A percentile compares a stretch with the other conserved stretches of the same genome.
phyloP scores from a whole-genome alignment of 2,888 invertebrate genomes.

The Odontomyia ornata region DNA sequence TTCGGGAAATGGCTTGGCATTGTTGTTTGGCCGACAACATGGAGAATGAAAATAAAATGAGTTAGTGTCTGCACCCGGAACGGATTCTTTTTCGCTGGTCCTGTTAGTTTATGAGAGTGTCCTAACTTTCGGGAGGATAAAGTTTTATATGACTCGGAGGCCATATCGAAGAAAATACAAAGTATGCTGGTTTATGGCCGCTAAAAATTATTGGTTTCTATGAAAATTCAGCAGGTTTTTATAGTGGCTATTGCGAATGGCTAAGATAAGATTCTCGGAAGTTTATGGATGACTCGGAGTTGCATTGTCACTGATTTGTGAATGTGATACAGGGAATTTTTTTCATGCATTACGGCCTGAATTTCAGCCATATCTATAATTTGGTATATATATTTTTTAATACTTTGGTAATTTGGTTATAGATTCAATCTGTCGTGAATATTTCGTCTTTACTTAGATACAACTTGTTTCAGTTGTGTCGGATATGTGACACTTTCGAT shows the following conservation, averaged over 20 bases:
- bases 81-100: constrained; percentile 2
- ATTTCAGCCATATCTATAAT: too few relatives aligned
- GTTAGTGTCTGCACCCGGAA: constrained; percentile 21
- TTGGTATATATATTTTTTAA: too few relatives aligned
- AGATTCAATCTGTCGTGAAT: too few relatives aligned
- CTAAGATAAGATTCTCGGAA: too few relatives aligned
- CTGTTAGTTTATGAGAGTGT: not conserved
- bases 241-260: not conserved
- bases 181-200: not conserved
- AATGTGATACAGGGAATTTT: too few relatives aligned
- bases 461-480: too few relatives aligned
- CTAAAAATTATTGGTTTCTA: not conserved
- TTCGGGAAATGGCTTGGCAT: constrained; percentile 28
- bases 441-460: too few relatives aligned
- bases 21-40: constrained; percentile 21
- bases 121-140: not conserved
- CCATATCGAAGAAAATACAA: not conserved
- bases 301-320: too few relatives aligned
- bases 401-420: too few relatives aligned
- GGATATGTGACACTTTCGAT: too few relatives aligned
- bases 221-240: constrained; percentile 10
- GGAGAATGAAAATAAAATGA: constrained; percentile 38
- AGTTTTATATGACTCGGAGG: not conserved
- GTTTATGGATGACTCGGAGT: too few relatives aligned
- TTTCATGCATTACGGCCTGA: too few relatives aligned